These are phyloP conservation scores for Mesoclemmys tuberculata DNA, from an alignment of 2,113 vertebrate genomes.

Conservation along the genomic window DNA sequence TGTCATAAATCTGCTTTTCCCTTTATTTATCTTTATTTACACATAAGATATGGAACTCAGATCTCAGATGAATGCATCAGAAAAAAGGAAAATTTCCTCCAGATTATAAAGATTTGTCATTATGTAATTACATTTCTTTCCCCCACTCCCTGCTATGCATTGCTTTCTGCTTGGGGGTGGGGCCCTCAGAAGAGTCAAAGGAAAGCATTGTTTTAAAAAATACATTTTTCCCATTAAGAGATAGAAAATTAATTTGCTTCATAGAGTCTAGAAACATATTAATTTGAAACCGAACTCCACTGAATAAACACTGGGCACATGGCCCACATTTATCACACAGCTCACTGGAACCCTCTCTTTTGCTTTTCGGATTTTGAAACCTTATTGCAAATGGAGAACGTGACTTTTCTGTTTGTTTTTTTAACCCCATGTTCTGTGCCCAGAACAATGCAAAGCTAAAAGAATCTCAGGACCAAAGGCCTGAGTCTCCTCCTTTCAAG, in stretches of 20 bases:
- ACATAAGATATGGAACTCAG: constrained; percentile 52
- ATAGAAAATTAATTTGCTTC: constrained; percentile 76
- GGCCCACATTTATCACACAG: constrained; percentile 43
- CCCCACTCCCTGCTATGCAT: constrained; percentile 34
- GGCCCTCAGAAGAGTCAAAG: constrained; percentile 42
- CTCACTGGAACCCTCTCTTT: constrained; percentile 41
- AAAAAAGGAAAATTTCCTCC: constrained; percentile 45
- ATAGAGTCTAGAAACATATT: constrained; percentile 63
- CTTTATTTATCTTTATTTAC: constrained; percentile 70
- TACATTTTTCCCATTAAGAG: constrained; percentile 72
- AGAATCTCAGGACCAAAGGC: neutral
- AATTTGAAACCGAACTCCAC: constrained; percentile 59
- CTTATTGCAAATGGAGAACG: constrained; percentile 27
- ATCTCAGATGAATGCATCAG: constrained; percentile 51
- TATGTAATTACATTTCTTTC: constrained; percentile 67
- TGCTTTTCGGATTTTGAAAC: constrained; percentile 4
- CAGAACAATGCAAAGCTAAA: neutral
- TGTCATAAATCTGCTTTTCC: constrained; percentile 27
- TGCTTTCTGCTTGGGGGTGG: constrained; percentile 58
- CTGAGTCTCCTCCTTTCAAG: neutral
- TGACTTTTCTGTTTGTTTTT: neutral
- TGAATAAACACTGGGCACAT: constrained; percentile 63
- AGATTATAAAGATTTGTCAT: constrained; percentile 72
- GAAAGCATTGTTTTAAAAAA: constrained; percentile 65
- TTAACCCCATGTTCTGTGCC: neutral